Evolutionary conservation across 2,113 vertebrate species (phyloP).

Genomic region (Melanerpes formicivorus): DNA sequence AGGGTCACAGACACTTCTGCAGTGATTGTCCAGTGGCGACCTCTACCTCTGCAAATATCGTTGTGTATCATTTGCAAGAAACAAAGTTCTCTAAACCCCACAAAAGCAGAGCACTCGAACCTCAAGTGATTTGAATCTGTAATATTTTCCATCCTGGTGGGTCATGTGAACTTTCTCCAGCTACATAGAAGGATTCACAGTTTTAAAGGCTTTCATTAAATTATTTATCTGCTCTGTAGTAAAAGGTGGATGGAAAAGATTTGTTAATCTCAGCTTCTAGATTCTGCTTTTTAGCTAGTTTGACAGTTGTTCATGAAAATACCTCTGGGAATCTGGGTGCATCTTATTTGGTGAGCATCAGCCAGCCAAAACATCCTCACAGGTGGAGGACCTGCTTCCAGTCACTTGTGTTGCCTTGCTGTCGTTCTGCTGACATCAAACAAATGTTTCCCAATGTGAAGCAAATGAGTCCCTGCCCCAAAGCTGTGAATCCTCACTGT

Average conservation of each 20-base stretch:
- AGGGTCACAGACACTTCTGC: neutral
- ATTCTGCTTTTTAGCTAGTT: neutral
- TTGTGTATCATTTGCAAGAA: neutral
- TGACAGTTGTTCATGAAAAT: neutral
- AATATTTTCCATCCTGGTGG: neutral
- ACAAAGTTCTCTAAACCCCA: neutral
- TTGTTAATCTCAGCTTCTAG: neutral
- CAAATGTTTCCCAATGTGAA: neutral
- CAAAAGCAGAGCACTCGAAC: neutral
- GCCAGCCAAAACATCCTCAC: neutral
- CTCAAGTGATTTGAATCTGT: neutral
- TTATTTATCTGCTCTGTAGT: neutral
- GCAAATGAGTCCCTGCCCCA: neutral
- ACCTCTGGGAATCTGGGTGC: neutral
- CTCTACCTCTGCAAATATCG: neutral
- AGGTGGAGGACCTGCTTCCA: neutral
- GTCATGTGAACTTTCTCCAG: neutral
- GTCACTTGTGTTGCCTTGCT: neutral
- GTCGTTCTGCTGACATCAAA: neutral
- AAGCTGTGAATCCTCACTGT: neutral
- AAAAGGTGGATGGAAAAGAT: neutral
- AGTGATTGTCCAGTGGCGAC: neutral
- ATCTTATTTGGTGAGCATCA: neutral
- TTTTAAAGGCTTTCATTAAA: slow-evolving; percentile 17
- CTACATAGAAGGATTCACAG: neutral